A percentile compares a stretch with the other conserved stretches of the same genome.
phyloP scores from a whole-genome alignment of 1,140 invertebrate species.

The Drosophila pandora region DNA sequence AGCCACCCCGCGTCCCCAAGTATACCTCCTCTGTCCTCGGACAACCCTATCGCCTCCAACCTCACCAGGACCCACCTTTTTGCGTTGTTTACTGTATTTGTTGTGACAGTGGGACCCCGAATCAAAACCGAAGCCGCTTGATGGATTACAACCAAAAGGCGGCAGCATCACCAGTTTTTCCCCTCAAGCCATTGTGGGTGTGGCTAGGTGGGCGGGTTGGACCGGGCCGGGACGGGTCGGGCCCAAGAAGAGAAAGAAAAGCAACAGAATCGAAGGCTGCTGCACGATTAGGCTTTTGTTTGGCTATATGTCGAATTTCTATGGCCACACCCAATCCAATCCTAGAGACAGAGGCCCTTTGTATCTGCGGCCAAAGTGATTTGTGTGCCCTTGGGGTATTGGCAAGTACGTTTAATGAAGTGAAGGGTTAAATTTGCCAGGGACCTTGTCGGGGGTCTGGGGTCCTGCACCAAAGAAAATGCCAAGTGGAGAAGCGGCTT shows the following conservation, averaged over 20 bases:
- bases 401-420: constrained; percentile 79
- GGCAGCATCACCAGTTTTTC: constrained; percentile 44
- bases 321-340: constrained; percentile 66
- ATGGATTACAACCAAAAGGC: constrained; percentile 81
- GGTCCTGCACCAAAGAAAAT: constrained; percentile 19
- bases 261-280: constrained; percentile 28
- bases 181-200: constrained; percentile 34
- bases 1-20: neutral
- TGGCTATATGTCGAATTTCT: constrained; percentile 78
- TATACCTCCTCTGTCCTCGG: constrained; percentile 1
- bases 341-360: constrained; percentile 38
- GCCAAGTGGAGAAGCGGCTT: constrained; percentile 56
- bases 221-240: neutral
- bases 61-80: constrained; percentile 8
- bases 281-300: constrained; percentile 82
- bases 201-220: constrained; percentile 18
- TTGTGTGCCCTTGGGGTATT: constrained; percentile 68
- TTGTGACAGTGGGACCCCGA: constrained; percentile 53
- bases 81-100: constrained; percentile 57
- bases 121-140: constrained; percentile 59
- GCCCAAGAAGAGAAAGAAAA: neutral
- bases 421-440: constrained; percentile 75
- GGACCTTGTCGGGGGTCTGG: constrained; percentile 9
- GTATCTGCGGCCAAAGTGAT: constrained; percentile 75
- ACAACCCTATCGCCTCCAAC: constrained; percentile 15